These are phyloP conservation scores for Actinostola sp. DNA, from an alignment of 92 coral and sea anemone genomes.

Conservation along the genomic window DNA sequence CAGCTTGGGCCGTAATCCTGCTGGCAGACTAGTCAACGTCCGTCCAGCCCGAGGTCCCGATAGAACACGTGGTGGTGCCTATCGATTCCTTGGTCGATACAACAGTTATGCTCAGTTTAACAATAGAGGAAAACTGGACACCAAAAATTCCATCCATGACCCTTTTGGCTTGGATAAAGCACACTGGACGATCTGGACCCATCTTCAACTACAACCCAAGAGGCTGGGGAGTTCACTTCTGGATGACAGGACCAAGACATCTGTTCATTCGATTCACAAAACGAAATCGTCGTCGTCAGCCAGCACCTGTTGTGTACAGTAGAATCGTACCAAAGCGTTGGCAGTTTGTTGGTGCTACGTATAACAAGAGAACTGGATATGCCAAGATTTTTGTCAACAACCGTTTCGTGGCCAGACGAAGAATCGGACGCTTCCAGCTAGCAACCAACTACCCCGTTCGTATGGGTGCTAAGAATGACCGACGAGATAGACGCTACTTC, in stretches of 20 bases:
- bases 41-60: slow-evolving; percentile 46
- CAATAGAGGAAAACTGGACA: slow-evolving; percentile 49
- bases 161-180: slow-evolving; percentile 66
- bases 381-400: slow-evolving; percentile 43
- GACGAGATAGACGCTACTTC: slow-evolving; percentile 36
- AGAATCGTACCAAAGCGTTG: slow-evolving; percentile 24
- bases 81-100: slow-evolving; percentile 38
- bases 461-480: slow-evolving; percentile 28
- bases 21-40: slow-evolving; percentile 29
- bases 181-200: slow-evolving; percentile 64
- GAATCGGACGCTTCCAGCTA: slow-evolving; percentile 27
- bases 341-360: slow-evolving; percentile 43
- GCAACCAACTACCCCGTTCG: slow-evolving; percentile 36
- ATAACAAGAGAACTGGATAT: slow-evolving; percentile 48
- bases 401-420: slow-evolving; percentile 27
- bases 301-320: not conserved
- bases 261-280: slow-evolving; percentile 47
- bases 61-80: slow-evolving; percentile 39
- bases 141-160: slow-evolving; percentile 57
- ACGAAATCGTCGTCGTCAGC: not conserved
- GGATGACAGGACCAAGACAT: too few relatives aligned
- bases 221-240: slow-evolving; percentile 64
- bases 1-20: slow-evolving; percentile 24
- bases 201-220: slow-evolving; percentile 71
- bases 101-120: slow-evolving; percentile 37